Evolutionary conservation across 2,888 invertebrate genomes (phyloP), one percentile per base, ranked within the genome.

Genomic region (Cataglyphis altisquamis): DNA sequence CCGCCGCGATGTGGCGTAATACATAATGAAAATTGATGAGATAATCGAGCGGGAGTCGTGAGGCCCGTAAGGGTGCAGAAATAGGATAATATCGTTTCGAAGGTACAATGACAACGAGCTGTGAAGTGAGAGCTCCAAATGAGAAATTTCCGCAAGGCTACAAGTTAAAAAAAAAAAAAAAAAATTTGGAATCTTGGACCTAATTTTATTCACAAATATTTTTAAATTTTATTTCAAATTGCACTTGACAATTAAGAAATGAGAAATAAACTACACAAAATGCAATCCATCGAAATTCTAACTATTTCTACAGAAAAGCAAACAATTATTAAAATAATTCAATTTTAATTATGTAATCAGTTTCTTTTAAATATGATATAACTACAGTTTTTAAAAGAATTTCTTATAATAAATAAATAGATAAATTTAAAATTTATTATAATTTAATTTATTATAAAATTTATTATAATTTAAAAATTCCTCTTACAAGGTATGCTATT

Each of bases 21-120:
- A 89, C 91, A 88, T 94, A 94, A 94, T 94, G 93, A 94, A 94
- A 94, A 94, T 94, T 94, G 93, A 94, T 93, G 94, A 94, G 94
- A 93, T 93, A 91, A 92, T 93, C 91, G 89, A 81, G 86, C 75
- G 83, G 77, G 85, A 70, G 80, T 66, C 82, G 66, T 72, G 86
- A 75, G 70, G 78, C 77, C 62, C 67, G 55, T 57, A 67, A 82
- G 86, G 89, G 82, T 75, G 80, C 74, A 83, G 85, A 74, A 90
- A 90, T 90, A 87, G 88, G 88, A 89, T 90, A 89, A 90, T 89
- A 88, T 90, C 83, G 86, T 90, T 89, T 89, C 86, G 83, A 86
- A 85, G 86, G 84, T 84, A 85, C 82, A 88, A 85, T 83, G 83
- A 86, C 84, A 87, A 84, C 84, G 80, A 86, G 78, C 72, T 57